Base-by-base conservation (phyloP, 2,888 invertebrate species). In the Eremobia ochroleuca region DNA sequence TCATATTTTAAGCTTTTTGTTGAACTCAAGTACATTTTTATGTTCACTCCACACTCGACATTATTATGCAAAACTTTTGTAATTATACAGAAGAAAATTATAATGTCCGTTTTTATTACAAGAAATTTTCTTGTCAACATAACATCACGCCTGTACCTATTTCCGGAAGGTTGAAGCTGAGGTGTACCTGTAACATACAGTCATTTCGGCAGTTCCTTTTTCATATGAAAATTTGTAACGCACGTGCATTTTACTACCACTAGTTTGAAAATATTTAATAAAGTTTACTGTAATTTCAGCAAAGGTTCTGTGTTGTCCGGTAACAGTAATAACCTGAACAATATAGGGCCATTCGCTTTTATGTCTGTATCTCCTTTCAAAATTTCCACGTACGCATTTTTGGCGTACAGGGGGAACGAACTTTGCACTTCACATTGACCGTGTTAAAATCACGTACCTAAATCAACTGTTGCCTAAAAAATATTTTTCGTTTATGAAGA, bases 351-450 rank as follows among this genome's bases (percentile, higher is more conserved):
- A 73, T 78, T 68, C 46, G 1, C 25, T 73, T 85, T 82, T 78
- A 82, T 78, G 72, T 65, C 64, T 77, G n/a, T 82, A 68, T 72
- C 67, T 49, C 9, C 25, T 34, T 77, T 69, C 43, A 73, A 74
- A 75, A 79, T 68, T 28, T 71, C 76, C 67, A 64, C 43, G 65
- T 28, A 66, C 77, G 65, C 52, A 83, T 82, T 84, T 82, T 71
- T 77, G 52, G 46, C 64, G 64, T 40, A 65, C 28, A 43, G 61
- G 65, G 65, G 46, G 34, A 74, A 77, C 46, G 25, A 71, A 74
- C 70, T 80, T 80, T 68, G 67, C 72, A 83, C 62, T 68, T 40
- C 25, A n/a, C 13, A 52, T 18, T 59, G 37, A 28, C 49, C 52
- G 25, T 61, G 66, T 71, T 65, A 21, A 46, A 76, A 31, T 40